Conservation (phyloP, 2,113 vertebrate species). For the Ophthalmolycus amberensis region DNA sequence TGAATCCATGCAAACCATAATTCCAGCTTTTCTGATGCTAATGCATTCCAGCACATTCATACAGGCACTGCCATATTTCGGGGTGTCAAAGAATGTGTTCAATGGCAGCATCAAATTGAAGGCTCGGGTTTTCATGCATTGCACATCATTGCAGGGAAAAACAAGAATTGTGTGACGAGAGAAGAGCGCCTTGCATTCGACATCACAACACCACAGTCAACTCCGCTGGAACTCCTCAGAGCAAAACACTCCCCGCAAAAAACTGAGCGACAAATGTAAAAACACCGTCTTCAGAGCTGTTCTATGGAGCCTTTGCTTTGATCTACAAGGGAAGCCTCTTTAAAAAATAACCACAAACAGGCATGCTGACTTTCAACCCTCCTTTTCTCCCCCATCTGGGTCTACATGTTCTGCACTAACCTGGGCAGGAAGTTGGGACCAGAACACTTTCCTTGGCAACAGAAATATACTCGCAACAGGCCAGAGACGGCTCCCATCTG, state of each 20-base stretch:
- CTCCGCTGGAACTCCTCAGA: constrained; percentile 16
- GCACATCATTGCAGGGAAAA: neutral
- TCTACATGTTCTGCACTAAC: constrained; percentile 4
- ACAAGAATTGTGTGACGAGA: neutral
- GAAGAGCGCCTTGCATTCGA: neutral
- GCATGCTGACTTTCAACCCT: constrained; percentile 34
- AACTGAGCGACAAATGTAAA: constrained; percentile 28
- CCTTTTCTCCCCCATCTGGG: neutral
- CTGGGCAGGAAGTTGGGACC: constrained; percentile 12
- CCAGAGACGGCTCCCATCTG: constrained; percentile 23
- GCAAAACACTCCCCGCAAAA: constrained; percentile 10
- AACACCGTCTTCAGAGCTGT: constrained; percentile 22
- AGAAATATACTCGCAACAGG: neutral
- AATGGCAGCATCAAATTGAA: constrained; percentile 2
- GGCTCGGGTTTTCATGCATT: neutral
- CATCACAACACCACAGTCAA: constrained; percentile 8
- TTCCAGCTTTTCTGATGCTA: neutral
- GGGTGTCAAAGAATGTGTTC: neutral
- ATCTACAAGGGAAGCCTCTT: constrained; percentile 43
- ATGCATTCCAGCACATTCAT: neutral
- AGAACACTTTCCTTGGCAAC: constrained; percentile 13
- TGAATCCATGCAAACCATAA: neutral
- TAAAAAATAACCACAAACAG: constrained; percentile 53
- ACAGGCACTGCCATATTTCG: neutral
- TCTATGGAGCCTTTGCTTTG: constrained; percentile 47